Base-by-base conservation (phyloP, 1,140 invertebrate species). In the Brachionus koreanus region DNA sequence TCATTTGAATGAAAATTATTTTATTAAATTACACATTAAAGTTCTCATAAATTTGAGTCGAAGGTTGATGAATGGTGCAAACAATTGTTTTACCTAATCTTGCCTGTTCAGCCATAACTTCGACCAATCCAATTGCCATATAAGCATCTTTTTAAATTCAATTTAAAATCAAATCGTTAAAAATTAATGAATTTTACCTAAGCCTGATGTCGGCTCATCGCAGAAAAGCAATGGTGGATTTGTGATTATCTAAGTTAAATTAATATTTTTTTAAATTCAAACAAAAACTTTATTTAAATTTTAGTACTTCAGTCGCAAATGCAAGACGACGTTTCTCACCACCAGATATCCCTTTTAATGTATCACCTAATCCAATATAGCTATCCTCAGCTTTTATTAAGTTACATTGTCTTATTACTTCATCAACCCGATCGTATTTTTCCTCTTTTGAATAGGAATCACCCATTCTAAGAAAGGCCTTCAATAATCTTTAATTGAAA, bases 1-100 rank as follows among this genome's bases (percentile, higher is more conserved):
- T 93, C 91, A 49, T 93, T 93, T 83, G 92, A 91, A 85, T 92
- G 92, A 12, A 95, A 87, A 25, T 94, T 87, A n/a, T 94, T 87
- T 63, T 94, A 88, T 86, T 92, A 29, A 43, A 65, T 74, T 74
- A 74, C 69, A 43, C 94, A 86, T 97, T 94, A 87, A 98, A 98
- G 88, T 98, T 91, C 13, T 93, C 92, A 86, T 94, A 98, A 0
- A 98, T 88, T 83, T 98, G 95, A 0, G 95, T 96, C 0, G 94
- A 96, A 0, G 97, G 97, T 87, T 98, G 96, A 88, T 98, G 96
- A 83, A 98, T 95, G 2, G 96, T 98, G 85, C 93, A 93, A 33
- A 98, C 89, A 42, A 98, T 93, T 0, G 96, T 97, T 88, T 95
- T 95, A 5, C 95, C 94, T 86, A 92, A 93, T 37, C 90, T 87